A percentile compares a stretch with the other conserved stretches of the same genome.
phyloP scores from a whole-genome alignment of 2,888 invertebrate genomes.

The Arctia plantaginis region DNA sequence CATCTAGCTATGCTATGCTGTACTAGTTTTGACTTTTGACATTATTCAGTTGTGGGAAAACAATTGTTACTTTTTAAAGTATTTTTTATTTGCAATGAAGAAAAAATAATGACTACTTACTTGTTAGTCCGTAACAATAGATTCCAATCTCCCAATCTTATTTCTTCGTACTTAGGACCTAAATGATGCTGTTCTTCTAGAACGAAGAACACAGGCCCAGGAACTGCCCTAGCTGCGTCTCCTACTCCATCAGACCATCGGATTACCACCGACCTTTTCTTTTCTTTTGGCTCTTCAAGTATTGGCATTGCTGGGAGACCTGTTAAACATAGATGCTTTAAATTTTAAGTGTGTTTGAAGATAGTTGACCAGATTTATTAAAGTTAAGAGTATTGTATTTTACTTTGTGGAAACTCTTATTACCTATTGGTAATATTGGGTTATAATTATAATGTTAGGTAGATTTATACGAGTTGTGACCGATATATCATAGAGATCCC shows the following conservation, averaged over 20 bases:
- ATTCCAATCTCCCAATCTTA: slow-evolving; percentile 89
- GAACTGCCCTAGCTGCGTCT: slow-evolving; percentile 76
- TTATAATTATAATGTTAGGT: too few species aligned
- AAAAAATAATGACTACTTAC: slow-evolving; percentile 59
- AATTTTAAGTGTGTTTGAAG: not conserved
- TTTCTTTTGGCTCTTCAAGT: slow-evolving; percentile 87
- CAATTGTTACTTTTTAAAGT: too few species aligned
- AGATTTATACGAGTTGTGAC: too few species aligned
- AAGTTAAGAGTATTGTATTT: not conserved
- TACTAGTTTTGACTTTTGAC: too few species aligned
- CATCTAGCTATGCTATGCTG: too few species aligned
- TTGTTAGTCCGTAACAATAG: slow-evolving; percentile 84
- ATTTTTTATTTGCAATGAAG: not conserved
- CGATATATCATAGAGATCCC: too few species aligned
- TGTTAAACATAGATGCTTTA: slow-evolving; percentile 39
- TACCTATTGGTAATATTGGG: too few species aligned
- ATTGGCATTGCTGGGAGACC: slow-evolving; percentile 88
- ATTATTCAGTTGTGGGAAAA: too few species aligned
- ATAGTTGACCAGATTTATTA: not conserved
- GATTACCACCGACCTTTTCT: slow-evolving; percentile 80
- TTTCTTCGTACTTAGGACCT: slow-evolving; percentile 88
- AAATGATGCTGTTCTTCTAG: slow-evolving; percentile 90
- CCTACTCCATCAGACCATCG: slow-evolving; percentile 80
- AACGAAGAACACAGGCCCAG: slow-evolving; percentile 84
- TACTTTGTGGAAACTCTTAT: too few species aligned